phyloP scores from a whole-genome alignment of 2,113 vertebrate species.

The Xiphophorus hellerii region DNA sequence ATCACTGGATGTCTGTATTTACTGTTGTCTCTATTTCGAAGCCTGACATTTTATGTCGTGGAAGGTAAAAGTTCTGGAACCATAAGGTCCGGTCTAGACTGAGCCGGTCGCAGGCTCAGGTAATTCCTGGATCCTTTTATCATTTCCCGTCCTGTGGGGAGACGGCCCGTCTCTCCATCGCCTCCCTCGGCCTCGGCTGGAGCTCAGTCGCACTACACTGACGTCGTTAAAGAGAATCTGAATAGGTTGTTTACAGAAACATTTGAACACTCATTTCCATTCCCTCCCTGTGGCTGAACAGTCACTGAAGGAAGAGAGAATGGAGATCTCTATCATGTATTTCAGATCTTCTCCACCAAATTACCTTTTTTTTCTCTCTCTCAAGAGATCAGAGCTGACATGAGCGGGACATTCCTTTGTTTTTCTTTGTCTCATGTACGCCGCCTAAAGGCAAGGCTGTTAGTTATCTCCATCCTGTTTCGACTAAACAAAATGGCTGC shows the following conservation, averaged over 20 bases:
- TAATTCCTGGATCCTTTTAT: not conserved
- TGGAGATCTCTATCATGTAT: slow-evolving; percentile 32
- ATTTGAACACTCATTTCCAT: slow-evolving; percentile 34
- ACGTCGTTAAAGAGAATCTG: slow-evolving; percentile 2
- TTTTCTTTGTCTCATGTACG: slow-evolving; percentile 20
- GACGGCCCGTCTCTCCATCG: not conserved
- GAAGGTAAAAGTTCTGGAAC: not conserved
- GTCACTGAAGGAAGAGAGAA: slow-evolving; percentile 2
- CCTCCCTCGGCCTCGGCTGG: slow-evolving; percentile 7
- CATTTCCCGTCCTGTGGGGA: slow-evolving; percentile 10
- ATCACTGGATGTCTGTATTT: not conserved
- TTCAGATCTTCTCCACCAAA: slow-evolving; percentile 45
- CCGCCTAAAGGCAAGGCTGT: slow-evolving; percentile 14
- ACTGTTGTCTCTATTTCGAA: not conserved
- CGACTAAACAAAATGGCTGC: slow-evolving; percentile 59
- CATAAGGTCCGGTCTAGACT: slow-evolving; percentile 3
- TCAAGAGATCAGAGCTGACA: slow-evolving; percentile 39
- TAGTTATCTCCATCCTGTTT: slow-evolving; percentile 39
- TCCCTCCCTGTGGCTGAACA: slow-evolving; percentile 13
- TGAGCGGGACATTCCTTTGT: slow-evolving; percentile 29
- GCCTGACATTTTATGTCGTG: not conserved
- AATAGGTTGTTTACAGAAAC: slow-evolving; percentile 39
- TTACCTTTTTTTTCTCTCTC: slow-evolving; percentile 46
- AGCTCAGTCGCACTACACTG: slow-evolving; percentile 14
- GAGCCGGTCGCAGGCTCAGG: not conserved